Conservation (phyloP, 2,797 vertebrate species). For the Xenentodon cancila region DNA sequence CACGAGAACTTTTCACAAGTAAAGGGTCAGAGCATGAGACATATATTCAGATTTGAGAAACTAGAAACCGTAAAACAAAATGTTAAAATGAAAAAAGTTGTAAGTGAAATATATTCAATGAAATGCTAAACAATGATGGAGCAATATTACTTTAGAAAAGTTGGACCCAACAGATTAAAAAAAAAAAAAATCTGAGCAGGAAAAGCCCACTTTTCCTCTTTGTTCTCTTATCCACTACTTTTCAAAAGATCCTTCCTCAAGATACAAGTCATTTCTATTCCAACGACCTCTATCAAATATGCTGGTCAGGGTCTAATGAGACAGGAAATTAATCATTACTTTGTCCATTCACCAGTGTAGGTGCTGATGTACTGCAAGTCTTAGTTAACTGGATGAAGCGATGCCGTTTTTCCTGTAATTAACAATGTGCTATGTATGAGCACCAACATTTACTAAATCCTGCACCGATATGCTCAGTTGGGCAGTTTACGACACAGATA, state of each 20-base stretch:
- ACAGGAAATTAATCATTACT: not conserved
- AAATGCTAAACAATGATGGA: not conserved
- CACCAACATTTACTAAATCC: not conserved
- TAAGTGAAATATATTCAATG: not conserved
- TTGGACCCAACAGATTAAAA: too few species aligned
- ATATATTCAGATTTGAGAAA: not conserved
- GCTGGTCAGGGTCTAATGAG: not conserved
- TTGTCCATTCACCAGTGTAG: slow-evolving; percentile 1
- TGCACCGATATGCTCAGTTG: not conserved
- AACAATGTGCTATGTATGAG: too few species aligned
- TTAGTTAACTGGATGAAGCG: not conserved
- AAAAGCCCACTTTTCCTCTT: not conserved
- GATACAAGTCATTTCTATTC: not conserved
- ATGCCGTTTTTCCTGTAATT: too few species aligned
- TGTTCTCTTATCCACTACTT: slow-evolving; percentile 7
- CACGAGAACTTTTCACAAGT: not conserved
- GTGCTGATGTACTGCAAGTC: not conserved
- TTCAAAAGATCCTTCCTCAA: not conserved
- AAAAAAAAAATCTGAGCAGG: too few species aligned
- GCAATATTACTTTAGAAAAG: too few species aligned
- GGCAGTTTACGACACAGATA: not conserved
- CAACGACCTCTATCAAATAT: not conserved
- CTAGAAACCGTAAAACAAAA: not conserved
- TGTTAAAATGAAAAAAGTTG: not conserved
- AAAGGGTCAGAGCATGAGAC: slow-evolving; percentile 13